These are phyloP conservation scores for Caloenas nicobarica DNA, from an alignment of 2,113 vertebrate species.

Conservation along the genomic window DNA sequence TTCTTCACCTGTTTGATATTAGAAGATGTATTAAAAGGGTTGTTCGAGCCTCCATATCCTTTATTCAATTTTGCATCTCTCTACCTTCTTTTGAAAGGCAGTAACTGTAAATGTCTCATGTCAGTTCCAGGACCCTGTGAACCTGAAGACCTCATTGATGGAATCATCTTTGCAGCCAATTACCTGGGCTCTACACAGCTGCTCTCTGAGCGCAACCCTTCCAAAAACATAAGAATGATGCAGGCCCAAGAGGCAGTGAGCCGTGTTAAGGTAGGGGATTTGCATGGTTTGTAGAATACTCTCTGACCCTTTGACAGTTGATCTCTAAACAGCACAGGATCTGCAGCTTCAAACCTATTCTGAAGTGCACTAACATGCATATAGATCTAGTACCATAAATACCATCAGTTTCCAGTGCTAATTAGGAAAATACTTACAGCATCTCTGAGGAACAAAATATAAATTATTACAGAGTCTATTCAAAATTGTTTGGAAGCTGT, in stretches of 20 bases:
- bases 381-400: neutral
- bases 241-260: constrained; percentile 98
- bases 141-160: constrained; percentile 98
- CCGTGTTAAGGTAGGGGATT: constrained; percentile 89
- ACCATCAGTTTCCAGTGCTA: neutral
- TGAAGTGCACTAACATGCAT: neutral
- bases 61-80: neutral
- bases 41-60: neutral
- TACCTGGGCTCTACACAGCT: constrained; percentile 98
- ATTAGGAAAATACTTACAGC: neutral
- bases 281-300: neutral
- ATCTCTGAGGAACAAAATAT: neutral
- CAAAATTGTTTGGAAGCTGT: neutral
- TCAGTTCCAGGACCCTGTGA: constrained; percentile 97
- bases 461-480: neutral
- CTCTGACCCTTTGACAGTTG: neutral
- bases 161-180: constrained; percentile 99
- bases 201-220: constrained; percentile 95
- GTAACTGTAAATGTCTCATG: neutral
- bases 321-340: neutral
- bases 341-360: neutral
- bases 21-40: neutral
- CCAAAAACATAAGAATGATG: constrained; percentile 99
- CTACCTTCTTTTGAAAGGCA: neutral
- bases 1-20: neutral